These are phyloP conservation scores for Synergus umbraculus DNA, from an alignment of 2,888 invertebrate species.

Conservation along the genomic window DNA sequence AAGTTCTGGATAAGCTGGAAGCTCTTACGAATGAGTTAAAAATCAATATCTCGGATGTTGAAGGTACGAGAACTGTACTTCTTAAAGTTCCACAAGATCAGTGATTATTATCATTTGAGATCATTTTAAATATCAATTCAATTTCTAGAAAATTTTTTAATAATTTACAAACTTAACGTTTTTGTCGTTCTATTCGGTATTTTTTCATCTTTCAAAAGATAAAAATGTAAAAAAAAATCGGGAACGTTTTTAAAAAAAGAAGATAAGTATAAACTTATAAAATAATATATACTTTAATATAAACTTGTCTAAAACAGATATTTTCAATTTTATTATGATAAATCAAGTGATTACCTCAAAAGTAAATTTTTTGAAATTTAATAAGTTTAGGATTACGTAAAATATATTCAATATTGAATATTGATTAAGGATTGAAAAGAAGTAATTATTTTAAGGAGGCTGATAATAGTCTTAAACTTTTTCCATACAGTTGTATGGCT, in stretches of 20 bases:
- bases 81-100: slow-evolving; percentile 73
- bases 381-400: neutral
- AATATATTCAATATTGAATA: neutral
- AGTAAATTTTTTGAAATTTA: neutral
- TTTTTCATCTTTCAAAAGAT: no score
- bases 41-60: slow-evolving; percentile 72
- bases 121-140: neutral
- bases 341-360: neutral
- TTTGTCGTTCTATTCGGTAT: no score
- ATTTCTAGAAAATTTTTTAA: neutral
- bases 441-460: neutral
- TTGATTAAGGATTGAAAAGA: no score
- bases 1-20: slow-evolving; percentile 68
- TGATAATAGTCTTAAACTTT: neutral
- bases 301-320: no score
- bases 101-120: slow-evolving; percentile 46
- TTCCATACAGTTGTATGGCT: neutral
- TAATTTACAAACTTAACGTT: neutral
- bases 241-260: no score
- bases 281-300: no score
- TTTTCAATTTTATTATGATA: neutral
- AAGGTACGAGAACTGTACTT: slow-evolving; percentile 72
- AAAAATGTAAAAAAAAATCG: no score
- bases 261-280: no score
- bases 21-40: slow-evolving; percentile 71